Base-by-base conservation (phyloP, 2,797 vertebrate species). In the Periparus ater region DNA sequence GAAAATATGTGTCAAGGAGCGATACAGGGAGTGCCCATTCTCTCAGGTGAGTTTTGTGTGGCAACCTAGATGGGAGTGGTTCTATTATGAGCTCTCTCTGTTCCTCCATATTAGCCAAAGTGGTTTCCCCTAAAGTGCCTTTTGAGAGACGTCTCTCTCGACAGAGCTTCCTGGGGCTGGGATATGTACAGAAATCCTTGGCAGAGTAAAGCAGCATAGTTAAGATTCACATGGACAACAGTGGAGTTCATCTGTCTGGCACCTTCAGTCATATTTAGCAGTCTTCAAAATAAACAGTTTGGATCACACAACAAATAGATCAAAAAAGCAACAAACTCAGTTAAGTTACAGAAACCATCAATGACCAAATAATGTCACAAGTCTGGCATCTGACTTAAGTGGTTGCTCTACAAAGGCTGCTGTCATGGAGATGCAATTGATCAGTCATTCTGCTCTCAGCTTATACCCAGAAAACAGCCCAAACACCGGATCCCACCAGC, bases 91-190 rank as follows among this genome's bases (percentile, higher is more conserved):
- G 12, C 23, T 50, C 57, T 74, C 17, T 68, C 47, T 19, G 26
- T 54, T 91, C 47, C n/a, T 66, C 42, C 13, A 3, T 9, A n/a
- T 4, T 10, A 51, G 11, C 19, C 45, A 32, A 63, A 74, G 10
- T 32, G 10, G 45, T 62, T 85, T 94, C 22, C 15, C 29, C 27
- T 34, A 36, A 53, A 81, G 51, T 7, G 12, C 6, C 3, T 65
- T 83, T 63, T 66, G n/a, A 81, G 47, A 23, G 77, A 50, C 0
- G 0, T 30, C 38, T 79, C 60, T 38, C 29, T 44, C 0, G 0
- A 40, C 68, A 53, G n/a, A 60, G 5, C 1, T 1, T 74, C 25
- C 50, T 63, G n/a, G 26, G 19, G 5, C 63, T 80, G 32, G 27
- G 21, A 10, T 40, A 19, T 13, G 2, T 21, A 22, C 11, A 89